These are phyloP conservation scores for Cyclura pinguis DNA, from an alignment of 2,797 vertebrate genomes.

Conservation along the genomic window DNA sequence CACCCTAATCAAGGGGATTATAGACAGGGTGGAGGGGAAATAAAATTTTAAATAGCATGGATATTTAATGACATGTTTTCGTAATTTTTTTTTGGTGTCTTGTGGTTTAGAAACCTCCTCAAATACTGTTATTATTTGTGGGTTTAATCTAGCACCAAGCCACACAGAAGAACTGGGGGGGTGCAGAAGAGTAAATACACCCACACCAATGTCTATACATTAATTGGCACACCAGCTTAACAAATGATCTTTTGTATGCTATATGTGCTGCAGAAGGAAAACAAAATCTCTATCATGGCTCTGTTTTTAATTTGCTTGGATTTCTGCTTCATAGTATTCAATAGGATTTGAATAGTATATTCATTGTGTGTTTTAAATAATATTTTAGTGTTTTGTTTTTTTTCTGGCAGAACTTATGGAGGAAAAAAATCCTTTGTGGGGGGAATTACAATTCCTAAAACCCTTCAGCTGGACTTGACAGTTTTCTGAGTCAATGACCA, in stretches of 20 bases:
- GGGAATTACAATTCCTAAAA: no score
- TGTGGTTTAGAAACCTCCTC: background rate
- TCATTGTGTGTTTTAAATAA: background rate
- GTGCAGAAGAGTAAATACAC: background rate
- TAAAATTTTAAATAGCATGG: background rate
- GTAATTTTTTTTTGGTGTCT: background rate
- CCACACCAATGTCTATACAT: background rate
- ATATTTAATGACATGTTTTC: background rate
- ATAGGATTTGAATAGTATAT: background rate
- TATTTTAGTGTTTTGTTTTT: background rate
- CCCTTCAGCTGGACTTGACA: no score
- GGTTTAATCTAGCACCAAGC: background rate
- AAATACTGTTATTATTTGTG: background rate
- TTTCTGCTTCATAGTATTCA: background rate
- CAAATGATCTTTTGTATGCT: background rate
- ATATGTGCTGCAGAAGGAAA: background rate
- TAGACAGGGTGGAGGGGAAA: background rate
- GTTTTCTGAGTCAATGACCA: no score
- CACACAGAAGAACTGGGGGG: background rate
- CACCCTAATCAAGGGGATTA: background rate
- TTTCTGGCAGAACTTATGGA: no score
- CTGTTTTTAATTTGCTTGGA: background rate
- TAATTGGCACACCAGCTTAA: background rate
- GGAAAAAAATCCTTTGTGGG: no score
- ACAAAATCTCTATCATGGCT: background rate